Evolutionary conservation across 2,888 invertebrate genomes (phyloP).

Genomic region (Sympetrum striolatum): DNA sequence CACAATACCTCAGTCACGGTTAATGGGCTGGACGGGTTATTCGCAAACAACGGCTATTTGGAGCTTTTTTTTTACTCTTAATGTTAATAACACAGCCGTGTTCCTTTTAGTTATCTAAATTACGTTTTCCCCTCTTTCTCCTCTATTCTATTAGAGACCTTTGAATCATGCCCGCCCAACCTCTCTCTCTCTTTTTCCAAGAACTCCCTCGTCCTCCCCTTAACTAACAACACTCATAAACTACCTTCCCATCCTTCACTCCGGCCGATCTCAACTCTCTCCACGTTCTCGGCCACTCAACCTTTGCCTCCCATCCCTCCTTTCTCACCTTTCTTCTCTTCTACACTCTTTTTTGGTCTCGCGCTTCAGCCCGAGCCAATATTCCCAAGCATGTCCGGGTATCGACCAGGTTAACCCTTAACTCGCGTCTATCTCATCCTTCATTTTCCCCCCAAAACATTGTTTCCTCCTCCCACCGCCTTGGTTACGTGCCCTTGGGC

Average conservation of each 20-base stretch:
- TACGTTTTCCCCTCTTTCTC: background rate
- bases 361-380: slow-evolving; percentile 26
- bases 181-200: background rate
- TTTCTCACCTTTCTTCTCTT: background rate
- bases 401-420: slow-evolving; percentile 23
- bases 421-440: background rate
- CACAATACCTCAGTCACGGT: no score
- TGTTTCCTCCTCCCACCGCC: background rate
- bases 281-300: slow-evolving; percentile 49
- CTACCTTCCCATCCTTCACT: background rate
- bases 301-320: slow-evolving; percentile 53
- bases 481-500: background rate
- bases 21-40: no score
- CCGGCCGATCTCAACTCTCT: background rate
- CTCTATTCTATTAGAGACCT: background rate
- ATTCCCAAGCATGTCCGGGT: background rate
- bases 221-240: background rate
- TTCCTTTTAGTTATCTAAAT: no score
- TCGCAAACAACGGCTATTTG: no score
- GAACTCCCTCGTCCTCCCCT: background rate
- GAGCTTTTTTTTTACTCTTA: no score
- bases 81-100: no score
- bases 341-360: background rate
- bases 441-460: background rate
- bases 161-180: background rate